A percentile compares a stretch with the other conserved stretches of the same genome.
These are phyloP conservation scores for Emydocephalus ijimae DNA, from an alignment of 2,113 vertebrate genomes.

Conservation along the genomic window DNA sequence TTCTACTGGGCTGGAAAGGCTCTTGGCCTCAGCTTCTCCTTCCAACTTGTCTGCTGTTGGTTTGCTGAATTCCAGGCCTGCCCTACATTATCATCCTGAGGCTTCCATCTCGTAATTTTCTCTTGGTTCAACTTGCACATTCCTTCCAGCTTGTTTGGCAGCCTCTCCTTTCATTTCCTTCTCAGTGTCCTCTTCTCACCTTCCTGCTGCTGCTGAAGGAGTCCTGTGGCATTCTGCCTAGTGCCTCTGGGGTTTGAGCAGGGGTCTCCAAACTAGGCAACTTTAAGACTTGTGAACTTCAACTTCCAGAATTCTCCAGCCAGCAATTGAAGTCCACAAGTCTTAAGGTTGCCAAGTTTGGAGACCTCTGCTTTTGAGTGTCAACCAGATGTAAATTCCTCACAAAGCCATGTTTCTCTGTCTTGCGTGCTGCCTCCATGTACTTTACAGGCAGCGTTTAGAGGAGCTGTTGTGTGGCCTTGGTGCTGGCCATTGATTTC, in stretches of 20 bases:
- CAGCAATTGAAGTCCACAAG: too few relatives aligned
- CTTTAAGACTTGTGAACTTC: too few relatives aligned
- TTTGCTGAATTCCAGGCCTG: background rate
- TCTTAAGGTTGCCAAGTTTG: too few relatives aligned
- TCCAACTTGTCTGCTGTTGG: background rate
- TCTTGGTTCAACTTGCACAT: background rate
- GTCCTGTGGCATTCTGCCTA: too few relatives aligned
- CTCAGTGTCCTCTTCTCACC: background rate
- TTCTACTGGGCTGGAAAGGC: too few relatives aligned
- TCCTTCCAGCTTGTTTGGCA: background rate
- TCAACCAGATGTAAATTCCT: background rate
- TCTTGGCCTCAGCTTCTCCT: background rate
- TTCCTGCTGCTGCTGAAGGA: background rate
- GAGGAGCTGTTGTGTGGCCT: background rate
- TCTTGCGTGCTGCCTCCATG: background rate
- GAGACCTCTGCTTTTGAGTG: background rate
- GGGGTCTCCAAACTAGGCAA: too few relatives aligned
- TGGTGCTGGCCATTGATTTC: background rate
- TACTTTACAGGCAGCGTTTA: background rate
- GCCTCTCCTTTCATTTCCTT: background rate
- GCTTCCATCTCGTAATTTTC: background rate
- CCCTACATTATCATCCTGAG: background rate
- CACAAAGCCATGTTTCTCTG: background rate
- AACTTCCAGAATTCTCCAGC: too few relatives aligned
- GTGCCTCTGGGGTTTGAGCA: background rate